Base-by-base conservation (phyloP, 2,797 vertebrate species). In the Chelmon rostratus region DNA sequence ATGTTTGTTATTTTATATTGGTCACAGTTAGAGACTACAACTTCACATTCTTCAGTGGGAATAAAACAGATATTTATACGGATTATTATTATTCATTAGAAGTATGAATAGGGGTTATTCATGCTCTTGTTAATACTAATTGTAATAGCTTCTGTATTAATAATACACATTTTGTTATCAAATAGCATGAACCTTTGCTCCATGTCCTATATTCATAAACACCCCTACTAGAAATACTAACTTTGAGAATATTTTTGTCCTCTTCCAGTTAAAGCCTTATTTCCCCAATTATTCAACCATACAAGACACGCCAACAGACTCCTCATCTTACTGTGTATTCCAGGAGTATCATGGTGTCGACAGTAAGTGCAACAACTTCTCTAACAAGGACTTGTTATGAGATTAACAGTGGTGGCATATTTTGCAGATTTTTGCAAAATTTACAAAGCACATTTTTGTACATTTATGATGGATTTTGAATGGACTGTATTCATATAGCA, bases 1-100 rank as follows among this genome's bases (percentile, higher is more conserved):
- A 68, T 9, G 18, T 68, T 63, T 56, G 81, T 37, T 73, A 8
- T 35, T 58, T 31, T n/a, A n/a, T 35, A 35, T 16, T 28, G n/a
- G 49, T 35, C 11, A 33, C 6, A 21, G 16, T 53, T 38, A 46
- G 13, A 44, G 21, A 56, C 28, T 12, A 52, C 23, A 50, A 19
- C 9, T 35, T 28, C 47, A 25, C 3, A 18, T 46, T 62, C n/a
- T 35, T 50, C 2, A n/a, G n/a, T 38, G 5, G 35, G 5, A 67
- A 67, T 49, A 12, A 49, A 23, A 44, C 13, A 18, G 6, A 35
- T 42, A 61, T 44, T 38, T 18, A 56, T 63, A 54, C 8, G 23
- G 23, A 50, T 47, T 38, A 19, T 33, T 35, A 42, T 37, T 56
- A 25, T 38, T 47, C 42, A 38, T 62, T 44, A 12, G 28, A 11